Conservation (phyloP, 1,140 invertebrate genomes). For the Tetragonula clypearis region DNA sequence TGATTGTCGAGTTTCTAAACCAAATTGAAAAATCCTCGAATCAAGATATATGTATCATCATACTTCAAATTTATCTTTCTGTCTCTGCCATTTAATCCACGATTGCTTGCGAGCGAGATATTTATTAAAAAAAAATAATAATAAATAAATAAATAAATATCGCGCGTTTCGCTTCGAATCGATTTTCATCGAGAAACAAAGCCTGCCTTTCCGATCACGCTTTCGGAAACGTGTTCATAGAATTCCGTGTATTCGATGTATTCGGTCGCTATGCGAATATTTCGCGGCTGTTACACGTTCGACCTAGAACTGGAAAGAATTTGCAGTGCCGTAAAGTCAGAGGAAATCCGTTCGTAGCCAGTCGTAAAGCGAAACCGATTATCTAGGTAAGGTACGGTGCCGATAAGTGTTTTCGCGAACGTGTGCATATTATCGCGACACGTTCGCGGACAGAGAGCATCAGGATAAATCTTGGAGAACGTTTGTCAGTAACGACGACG, state of each 20-base stretch:
- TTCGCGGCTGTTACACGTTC: too few species aligned
- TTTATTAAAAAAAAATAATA: not conserved
- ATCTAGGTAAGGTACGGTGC: not conserved
- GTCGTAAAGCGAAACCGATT: not conserved
- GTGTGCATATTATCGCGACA: not conserved
- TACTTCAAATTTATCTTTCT: not conserved
- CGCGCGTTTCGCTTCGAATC: not conserved
- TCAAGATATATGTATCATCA: not conserved
- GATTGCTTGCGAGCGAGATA: not conserved
- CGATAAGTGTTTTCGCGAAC: slow-evolving; percentile 4
- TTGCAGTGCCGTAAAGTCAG: not conserved
- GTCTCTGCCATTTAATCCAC: not conserved
- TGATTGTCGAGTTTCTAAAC: not conserved
- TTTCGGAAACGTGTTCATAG: slow-evolving; percentile 1
- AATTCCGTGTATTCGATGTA: not conserved
- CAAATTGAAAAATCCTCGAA: not conserved
- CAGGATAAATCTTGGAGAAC: slow-evolving; percentile 36
- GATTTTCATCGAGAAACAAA: not conserved
- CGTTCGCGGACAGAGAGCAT: not conserved
- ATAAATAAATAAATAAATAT: not conserved
- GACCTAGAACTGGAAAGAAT: not conserved
- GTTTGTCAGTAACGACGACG: slow-evolving; percentile 41
- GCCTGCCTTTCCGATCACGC: not conserved
- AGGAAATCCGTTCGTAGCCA: not conserved
- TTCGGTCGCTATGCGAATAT: not conserved